These are phyloP conservation scores for Adoxophyes honmai DNA, from an alignment of 1,140 invertebrate genomes.

Conservation along the genomic window DNA sequence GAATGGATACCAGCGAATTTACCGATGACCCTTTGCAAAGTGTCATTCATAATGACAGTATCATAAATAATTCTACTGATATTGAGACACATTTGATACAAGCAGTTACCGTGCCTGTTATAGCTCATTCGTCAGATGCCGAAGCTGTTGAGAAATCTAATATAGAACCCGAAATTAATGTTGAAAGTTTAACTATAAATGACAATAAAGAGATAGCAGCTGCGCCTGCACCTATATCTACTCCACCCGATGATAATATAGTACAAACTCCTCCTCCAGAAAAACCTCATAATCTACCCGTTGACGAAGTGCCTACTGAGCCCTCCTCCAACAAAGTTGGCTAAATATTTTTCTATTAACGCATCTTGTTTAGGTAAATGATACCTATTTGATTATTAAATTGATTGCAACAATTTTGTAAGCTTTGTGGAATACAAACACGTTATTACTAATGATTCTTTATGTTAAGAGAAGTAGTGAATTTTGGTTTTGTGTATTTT, in stretches of 20 bases:
- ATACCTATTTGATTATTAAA: background rate
- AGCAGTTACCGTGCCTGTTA: constrained; percentile 5
- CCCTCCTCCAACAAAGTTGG: background rate
- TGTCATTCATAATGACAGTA: background rate
- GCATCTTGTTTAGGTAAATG: background rate
- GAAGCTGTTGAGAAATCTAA: background rate
- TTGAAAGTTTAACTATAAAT: background rate
- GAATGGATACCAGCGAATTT: constrained; percentile 3
- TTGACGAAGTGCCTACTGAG: constrained; percentile 2
- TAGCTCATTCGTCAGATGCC: background rate
- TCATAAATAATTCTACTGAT: background rate
- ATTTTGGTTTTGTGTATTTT: constrained; percentile 5
- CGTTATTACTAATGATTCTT: background rate
- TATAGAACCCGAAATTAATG: background rate
- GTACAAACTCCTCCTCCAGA: constrained; percentile 3
- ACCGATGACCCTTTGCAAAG: constrained; percentile 3
- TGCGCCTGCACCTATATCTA: background rate
- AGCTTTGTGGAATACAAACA: background rate
- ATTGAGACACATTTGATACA: background rate
- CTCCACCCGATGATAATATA: background rate
- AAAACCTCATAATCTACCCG: background rate
- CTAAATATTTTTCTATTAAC: background rate
- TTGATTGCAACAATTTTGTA: background rate
- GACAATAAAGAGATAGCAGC: background rate
- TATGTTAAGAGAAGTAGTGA: background rate